Evolutionary conservation across 2,797 vertebrate species (phyloP).

Genomic region (Sus cebifrons): DNA sequence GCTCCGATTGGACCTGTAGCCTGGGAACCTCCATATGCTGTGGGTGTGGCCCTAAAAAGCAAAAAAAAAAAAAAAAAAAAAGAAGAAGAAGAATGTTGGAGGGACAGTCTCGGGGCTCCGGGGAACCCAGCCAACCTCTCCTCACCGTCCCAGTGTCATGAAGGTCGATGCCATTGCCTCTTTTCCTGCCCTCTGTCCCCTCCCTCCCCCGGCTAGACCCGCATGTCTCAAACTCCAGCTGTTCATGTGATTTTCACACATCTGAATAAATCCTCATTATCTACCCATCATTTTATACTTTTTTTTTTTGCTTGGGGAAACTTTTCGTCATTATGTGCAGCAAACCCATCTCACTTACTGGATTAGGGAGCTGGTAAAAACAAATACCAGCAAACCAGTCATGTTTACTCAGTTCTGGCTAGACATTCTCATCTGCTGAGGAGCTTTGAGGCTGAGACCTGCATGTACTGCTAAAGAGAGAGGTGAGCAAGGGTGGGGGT

Average conservation of each 20-base stretch:
- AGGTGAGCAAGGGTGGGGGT: not conserved
- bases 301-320: not conserved
- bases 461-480: not conserved
- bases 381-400: not conserved
- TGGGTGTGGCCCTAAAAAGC: too few species aligned
- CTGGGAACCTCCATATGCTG: too few species aligned
- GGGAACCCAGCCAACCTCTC: not conserved
- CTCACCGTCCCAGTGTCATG: fast-evolving
- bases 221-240: not conserved
- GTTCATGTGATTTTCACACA: not conserved
- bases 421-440: too few species aligned
- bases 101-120: not conserved
- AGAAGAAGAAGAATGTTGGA: too few species aligned
- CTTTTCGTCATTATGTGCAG: not conserved
- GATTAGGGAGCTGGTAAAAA: not conserved
- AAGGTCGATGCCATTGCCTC: not conserved
- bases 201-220: not conserved
- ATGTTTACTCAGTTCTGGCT: not conserved
- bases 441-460: not conserved
- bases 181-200: not conserved
- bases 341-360: not conserved
- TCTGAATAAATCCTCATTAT: not conserved
- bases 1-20: too few species aligned
- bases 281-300: not conserved
- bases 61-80: too few species aligned